Conservation (phyloP, 2,888 invertebrate species). For the Schizotus pectinicornis region DNA sequence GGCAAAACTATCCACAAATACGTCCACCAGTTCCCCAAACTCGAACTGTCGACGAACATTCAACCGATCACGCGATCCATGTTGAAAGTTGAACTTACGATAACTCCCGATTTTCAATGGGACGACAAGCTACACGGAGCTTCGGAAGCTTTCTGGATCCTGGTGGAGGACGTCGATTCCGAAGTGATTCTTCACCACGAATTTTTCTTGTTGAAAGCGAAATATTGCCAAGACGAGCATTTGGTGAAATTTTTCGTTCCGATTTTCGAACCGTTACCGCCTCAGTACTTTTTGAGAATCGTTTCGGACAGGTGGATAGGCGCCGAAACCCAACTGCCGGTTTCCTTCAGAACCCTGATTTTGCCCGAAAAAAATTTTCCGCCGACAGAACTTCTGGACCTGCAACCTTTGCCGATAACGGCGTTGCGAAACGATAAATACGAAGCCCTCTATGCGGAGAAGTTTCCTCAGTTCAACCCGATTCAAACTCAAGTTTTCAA, state of each 20-base stretch:
- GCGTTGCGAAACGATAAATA: conserved; percentile 88
- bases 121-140: conserved; percentile 90
- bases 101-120: conserved; percentile 99
- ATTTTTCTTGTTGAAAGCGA: conserved; percentile 89
- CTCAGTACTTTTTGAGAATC: conserved; percentile 94
- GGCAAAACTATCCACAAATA: conserved; percentile 96
- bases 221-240: conserved; percentile 94
- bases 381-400: conserved; percentile 94
- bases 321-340: conserved; percentile 94
- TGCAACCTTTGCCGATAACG: conserved; percentile 94
- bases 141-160: conserved; percentile 87
- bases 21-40: conserved; percentile 95
- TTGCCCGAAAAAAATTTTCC: conserved; percentile 98
- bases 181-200: conserved; percentile 95
- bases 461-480: conserved; percentile 95
- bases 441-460: conserved; percentile 83
- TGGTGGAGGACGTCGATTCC: conserved; percentile 87
- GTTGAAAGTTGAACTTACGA: conserved; percentile 92
- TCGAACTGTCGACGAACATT: conserved; percentile 95
- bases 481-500: conserved; percentile 99
- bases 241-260: conserved; percentile 97
- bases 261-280: conserved; percentile 97
- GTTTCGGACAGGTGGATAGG: conserved; percentile 94
- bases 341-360: conserved; percentile 96
- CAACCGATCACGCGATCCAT: conserved; percentile 96